Evolutionary conservation across 2,888 invertebrate genomes (phyloP).

Genomic region (Aquatica leii): DNA sequence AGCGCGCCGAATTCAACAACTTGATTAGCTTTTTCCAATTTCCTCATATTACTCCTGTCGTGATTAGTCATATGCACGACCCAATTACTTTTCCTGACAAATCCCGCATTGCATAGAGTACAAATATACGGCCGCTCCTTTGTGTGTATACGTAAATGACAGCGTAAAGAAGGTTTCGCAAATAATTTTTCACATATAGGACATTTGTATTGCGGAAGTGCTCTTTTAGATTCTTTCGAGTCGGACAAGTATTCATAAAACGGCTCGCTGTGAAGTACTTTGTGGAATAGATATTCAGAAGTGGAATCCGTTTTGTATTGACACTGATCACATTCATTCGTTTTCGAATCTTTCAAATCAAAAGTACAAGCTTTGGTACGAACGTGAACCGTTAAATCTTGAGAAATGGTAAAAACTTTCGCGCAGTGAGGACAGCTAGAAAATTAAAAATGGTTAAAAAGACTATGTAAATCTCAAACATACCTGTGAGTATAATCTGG

Average conservation of each 20-base stretch:
- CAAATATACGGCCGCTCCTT: constrained; percentile 77
- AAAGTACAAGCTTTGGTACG: constrained; percentile 68
- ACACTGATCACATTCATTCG: constrained; percentile 66
- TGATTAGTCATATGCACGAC: constrained; percentile 70
- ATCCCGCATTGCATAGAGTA: constrained; percentile 68
- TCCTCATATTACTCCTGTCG: constrained; percentile 47
- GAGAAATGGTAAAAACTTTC: constrained; percentile 71
- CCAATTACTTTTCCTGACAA: constrained; percentile 72
- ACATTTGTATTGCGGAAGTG: constrained; percentile 67
- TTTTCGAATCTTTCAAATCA: constrained; percentile 39
- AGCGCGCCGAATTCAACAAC: constrained; percentile 40
- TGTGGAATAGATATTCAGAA: constrained; percentile 78
- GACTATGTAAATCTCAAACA: too few species aligned
- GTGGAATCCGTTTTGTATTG: constrained; percentile 70
- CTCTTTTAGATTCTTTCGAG: constrained; percentile 50
- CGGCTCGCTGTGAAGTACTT: constrained; percentile 70
- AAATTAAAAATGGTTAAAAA: too few species aligned
- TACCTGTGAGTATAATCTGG: constrained; percentile 71
- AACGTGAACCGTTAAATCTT: constrained; percentile 79
- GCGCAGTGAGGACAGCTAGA: constrained; percentile 81
- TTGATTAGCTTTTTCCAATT: constrained; percentile 32
- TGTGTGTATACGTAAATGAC: constrained; percentile 77
- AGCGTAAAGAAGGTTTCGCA: constrained; percentile 71
- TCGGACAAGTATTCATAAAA: constrained; percentile 53
- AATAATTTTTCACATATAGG: constrained; percentile 73